Base-by-base conservation (phyloP, 37 sponge, comb jelly and placozoan species). In the Mnemiopsis leidyi region DNA sequence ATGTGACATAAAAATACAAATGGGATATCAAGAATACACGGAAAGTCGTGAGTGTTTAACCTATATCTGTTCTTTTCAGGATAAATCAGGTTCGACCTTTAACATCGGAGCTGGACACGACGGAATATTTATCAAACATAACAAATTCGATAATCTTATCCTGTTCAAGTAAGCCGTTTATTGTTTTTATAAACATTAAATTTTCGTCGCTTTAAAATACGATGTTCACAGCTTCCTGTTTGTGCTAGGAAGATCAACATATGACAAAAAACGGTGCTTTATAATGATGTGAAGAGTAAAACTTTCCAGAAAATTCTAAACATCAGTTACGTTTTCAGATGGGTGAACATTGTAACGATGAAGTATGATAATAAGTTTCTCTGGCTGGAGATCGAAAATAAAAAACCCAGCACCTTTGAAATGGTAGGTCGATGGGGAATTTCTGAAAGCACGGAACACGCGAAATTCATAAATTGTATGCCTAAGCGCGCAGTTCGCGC, bases 81-180 rank as follows among this genome's bases (percentile, higher is more conserved):
- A 71, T 25, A 71, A 71, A 25, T 71, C 75, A 29, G 75, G 75
- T 3, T n/a, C 75, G 5, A 71, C 75, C 3, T 71, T 71, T 18
- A 71, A n/a, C n/a, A 71, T 71, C 20, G 75, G 75, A 23, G 75
- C 75, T 23, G 75, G 75, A 5, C 75, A 71, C 75, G n/a, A 71
- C 30, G 75, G 75, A 18, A 25, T 71, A 29, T 71, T 71, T 71
- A 71, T 71, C 3, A 71, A 71, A 18, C 75, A 71, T 25, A 71
- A 71, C 75, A 71, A 71, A 71, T 28, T 71, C 7, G 75, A 71
- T 28, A 71, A 71, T 25, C 75, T 71, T 5, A 71, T 71, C 5
- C 30, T 71, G 2, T 71, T 71, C 75, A 71, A 71, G 75, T 71
- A 28, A 71, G 75, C 20, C 18, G 18, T 67, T 13, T 21, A 67